phyloP scores from a whole-genome alignment of 2,113 vertebrate genomes.

The Arizona elegans region DNA sequence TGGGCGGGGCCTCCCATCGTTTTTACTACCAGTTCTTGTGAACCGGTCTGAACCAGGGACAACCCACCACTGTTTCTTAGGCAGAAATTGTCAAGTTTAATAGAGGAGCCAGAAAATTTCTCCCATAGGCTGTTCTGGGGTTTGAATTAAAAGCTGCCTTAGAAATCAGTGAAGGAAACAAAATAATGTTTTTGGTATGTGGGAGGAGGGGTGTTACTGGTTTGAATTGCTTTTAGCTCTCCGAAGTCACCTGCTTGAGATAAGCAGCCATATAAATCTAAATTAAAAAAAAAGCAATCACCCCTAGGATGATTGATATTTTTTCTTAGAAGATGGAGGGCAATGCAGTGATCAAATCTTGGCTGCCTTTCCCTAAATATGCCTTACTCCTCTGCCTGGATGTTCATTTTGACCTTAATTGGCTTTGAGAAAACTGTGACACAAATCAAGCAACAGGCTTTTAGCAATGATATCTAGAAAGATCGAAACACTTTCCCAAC shows the following conservation, averaged over 20 bases:
- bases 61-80: no score
- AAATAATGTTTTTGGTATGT: not conserved
- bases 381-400: not conserved
- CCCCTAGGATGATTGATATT: not conserved
- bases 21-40: no score
- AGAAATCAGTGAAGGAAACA: not conserved
- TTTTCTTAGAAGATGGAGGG: not conserved
- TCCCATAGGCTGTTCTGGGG: not conserved
- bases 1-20: no score
- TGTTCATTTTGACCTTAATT: not conserved
- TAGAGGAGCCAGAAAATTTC: not conserved
- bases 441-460: not conserved
- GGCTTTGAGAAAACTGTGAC: not conserved
- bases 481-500: not conserved
- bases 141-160: not conserved
- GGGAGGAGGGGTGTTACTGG: not conserved
- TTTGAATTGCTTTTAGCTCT: not conserved
- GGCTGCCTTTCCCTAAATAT: not conserved
- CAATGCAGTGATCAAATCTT: not conserved
- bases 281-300: not conserved
- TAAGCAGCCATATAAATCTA: not conserved
- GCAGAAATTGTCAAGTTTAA: not conserved
- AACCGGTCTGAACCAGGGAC: no score
- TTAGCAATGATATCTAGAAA: not conserved
- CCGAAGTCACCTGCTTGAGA: not conserved